Conservation (phyloP, 2,888 invertebrate genomes). For the Calliphora vomitoria region DNA sequence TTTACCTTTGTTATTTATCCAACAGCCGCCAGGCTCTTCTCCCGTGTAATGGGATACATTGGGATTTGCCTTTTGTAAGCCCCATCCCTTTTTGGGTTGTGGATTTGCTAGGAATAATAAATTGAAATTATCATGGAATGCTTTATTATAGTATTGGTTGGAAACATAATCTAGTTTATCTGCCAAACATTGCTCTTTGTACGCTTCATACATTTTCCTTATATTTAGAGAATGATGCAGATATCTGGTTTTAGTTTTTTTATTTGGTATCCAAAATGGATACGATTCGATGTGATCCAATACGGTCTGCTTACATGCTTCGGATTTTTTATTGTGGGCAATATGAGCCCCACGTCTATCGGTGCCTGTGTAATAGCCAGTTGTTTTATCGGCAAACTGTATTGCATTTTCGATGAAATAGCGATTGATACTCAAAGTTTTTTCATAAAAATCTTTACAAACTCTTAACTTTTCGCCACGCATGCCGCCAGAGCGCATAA, state of each 20-base stretch:
- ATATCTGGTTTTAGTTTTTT: slow-evolving; percentile 71
- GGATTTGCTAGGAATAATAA: slow-evolving; percentile 63
- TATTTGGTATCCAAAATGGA: slow-evolving; percentile 74
- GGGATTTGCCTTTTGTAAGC: slow-evolving; percentile 55
- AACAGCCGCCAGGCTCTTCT: slow-evolving; percentile 71
- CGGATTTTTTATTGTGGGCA: slow-evolving; percentile 60
- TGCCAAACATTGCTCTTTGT: slow-evolving; percentile 61
- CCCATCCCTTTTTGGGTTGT: slow-evolving; percentile 9
- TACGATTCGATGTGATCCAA: slow-evolving; percentile 71
- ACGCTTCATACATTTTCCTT: slow-evolving; percentile 70
- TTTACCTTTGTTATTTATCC: slow-evolving; percentile 44
- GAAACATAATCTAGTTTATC: slow-evolving; percentile 59
- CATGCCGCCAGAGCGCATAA: slow-evolving; percentile 55
- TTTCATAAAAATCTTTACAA: slow-evolving; percentile 71
- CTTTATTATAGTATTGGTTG: slow-evolving; percentile 57
- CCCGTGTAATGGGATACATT: slow-evolving; percentile 73
- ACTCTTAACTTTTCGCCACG: slow-evolving; percentile 72
- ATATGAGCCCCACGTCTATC: slow-evolving; percentile 67
- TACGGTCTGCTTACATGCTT: slow-evolving; percentile 56
- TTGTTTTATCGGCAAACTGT: slow-evolving; percentile 70
- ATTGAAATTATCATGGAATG: slow-evolving; percentile 70
- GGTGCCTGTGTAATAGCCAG: slow-evolving; percentile 70
- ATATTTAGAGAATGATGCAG: slow-evolving; percentile 73
- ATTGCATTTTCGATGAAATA: slow-evolving; percentile 68
- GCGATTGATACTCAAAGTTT: slow-evolving; percentile 68